Evolutionary conservation across 1,140 invertebrate species (phyloP).

Genomic region (Zaprionus davidi): DNA sequence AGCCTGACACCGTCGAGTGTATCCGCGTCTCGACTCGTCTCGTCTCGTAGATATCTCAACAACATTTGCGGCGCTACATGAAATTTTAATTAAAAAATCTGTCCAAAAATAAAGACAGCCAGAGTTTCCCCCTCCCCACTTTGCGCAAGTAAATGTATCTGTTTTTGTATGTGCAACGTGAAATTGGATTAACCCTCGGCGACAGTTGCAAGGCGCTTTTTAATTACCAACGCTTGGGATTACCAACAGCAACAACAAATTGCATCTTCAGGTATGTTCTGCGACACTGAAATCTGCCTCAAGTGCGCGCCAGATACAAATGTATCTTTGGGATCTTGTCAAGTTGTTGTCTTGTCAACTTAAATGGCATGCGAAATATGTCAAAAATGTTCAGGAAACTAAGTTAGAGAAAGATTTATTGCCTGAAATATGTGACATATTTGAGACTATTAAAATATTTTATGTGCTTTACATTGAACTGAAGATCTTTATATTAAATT

Average conservation of each 20-base stretch:
- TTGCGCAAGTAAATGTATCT: constrained; percentile 52
- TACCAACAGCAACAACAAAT: constrained; percentile 42
- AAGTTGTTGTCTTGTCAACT: constrained; percentile 1
- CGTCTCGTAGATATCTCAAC: constrained; percentile 45
- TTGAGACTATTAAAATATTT: background rate
- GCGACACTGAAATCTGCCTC: constrained; percentile 5
- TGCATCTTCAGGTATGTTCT: constrained; percentile 28
- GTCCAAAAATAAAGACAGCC: constrained; percentile 70
- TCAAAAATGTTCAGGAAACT: background rate
- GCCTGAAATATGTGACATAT: background rate
- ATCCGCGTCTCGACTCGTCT: constrained; percentile 4
- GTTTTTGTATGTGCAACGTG: constrained; percentile 48
- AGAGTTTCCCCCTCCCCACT: constrained; percentile 15
- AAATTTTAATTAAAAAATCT: constrained; percentile 83
- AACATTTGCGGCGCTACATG: constrained; percentile 68
- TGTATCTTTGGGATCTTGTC: constrained; percentile 23
- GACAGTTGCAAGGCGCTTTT: constrained; percentile 74
- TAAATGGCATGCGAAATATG: constrained; percentile 11
- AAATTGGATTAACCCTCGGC: constrained; percentile 75
- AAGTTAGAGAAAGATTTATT: background rate
- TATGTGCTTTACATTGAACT: background rate
- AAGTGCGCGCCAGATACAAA: constrained; percentile 28
- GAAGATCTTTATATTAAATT: background rate
- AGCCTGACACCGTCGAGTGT: constrained; percentile 45
- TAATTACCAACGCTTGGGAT: constrained; percentile 74